Base-by-base conservation (phyloP, 2,888 invertebrate species). In the Hermodice carunculata region DNA sequence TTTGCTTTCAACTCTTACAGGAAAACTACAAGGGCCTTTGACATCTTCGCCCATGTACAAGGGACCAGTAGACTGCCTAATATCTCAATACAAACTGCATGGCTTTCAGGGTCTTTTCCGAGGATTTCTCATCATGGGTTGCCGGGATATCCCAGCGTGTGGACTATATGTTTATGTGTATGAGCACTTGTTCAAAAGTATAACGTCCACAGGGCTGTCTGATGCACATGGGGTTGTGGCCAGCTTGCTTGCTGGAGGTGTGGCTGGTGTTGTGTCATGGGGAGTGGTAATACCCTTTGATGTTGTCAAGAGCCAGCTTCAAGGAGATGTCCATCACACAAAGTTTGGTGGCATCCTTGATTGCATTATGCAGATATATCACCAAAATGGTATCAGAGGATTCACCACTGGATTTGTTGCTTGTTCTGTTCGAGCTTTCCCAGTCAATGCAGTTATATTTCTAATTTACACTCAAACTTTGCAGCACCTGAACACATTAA, bases 271-370 rank as follows among this genome's bases (percentile, higher is more conserved):
- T 3, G 42, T 90, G 1, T 91, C 91, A 0, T 93, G 92, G 92
- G 85, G 89, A 19, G 84, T 89, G 17, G 90, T 92, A 1, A 88
- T 92, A 76, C 93, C 93, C 0, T 87, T 92, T 51, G 93, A 93
- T 85, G 91, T 92, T 37, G 87, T 93, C 1, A 93, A 93, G 85
- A 91, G 91, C 14, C 88, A 91, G 51, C 88, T 93, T 73, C 93
- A 93, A 84, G 90, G 90, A 0, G 92, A 92, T 77, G 84, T 71
- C 1, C 66, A 75, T 8, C 64, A 68, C 24, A 66, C 89, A 1
- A 74, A 78, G 58, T 92, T 91, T 81, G 87, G 85, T 44, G 90
- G 90, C 42, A 89, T 90, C 67, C 76, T 86, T 54, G 89, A 92
- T 78, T 92, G 92, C 78, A 86, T 89, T 11, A 66, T 76, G 19